Evolutionary conservation across 2,113 vertebrate genomes (phyloP), one percentile per base, ranked within the genome.

Genomic region (Deroptyus accipitrinus): DNA sequence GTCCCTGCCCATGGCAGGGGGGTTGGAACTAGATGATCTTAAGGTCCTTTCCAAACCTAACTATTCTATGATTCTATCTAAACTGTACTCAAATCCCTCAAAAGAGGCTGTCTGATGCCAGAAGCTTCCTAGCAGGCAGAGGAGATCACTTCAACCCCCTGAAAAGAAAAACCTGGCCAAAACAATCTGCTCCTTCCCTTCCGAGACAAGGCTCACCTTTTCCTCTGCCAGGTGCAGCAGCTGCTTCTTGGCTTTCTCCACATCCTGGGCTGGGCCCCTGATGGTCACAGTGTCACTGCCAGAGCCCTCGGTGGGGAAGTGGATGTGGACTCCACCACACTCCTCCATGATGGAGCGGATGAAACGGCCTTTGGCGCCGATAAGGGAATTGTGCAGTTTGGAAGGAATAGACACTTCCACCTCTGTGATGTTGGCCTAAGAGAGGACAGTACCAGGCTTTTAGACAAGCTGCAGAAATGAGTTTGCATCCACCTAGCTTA

Each of bases 281-380:
- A 99, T 99, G 95, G 98, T 99, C 76, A 99, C 99, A 0, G 99
- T 99, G 95, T 99, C 99, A 23, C 99, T 99, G 42, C 99, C 99
- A 3, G 99, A 99, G 82, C 99, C 99, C 95, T 99, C 99, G 0
- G 99, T 99, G 30, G 99, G 99, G 83, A 99, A 99, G 97, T 99
- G 99, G 94, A 99, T 99, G 97, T 99, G 99, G 68, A 99, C 99
- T 1, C 99, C 99, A 3, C 99, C 99, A 13, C 99, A 99, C 93
- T 99, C 99, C 95, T 99, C 99, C 99, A 99, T 99, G 97, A 99
- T 99, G 42, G 99, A 98, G 67, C 99, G 99, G 95, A 99, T 99
- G 84, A 99, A 99, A 80, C 99, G 99, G 41, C 99, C 99, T 97
- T 99, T 99, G 4, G 99, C 98, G 63, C 99, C 99, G 35, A 99